Base-by-base conservation (phyloP, 2,888 invertebrate species). In the Didymodactylos carnosus region DNA sequence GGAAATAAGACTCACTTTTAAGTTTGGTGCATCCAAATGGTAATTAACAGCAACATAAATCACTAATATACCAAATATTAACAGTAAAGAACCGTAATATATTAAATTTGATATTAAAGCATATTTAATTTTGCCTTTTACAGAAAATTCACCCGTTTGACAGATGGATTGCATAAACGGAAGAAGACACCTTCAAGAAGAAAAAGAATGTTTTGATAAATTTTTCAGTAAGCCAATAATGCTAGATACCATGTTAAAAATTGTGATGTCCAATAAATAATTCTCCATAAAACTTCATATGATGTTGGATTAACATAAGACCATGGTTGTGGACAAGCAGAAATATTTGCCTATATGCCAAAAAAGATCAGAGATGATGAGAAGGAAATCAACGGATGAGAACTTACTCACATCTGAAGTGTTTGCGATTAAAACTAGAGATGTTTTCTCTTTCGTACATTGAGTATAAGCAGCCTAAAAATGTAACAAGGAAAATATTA, bases 131-230 rank as follows among this genome's bases (percentile, higher is more conserved):
- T 95, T 95, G 46, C 94, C 94, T 80, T 90, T 89, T 0, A 94
- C 88, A 0, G 91, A 92, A 82, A 98, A 98, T 82, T 98, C 95
- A 62, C 62, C 62, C 2, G 97, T 94, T 84, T 93, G 93, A 75
- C 94, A 91, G 83, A 97, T 99, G 0, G 94, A 95, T 81, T 98
- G 98, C 94, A 98, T 94, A 85, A 98, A 87, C 4, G 98, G 98
- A 86, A 98, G 89, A 73, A 98, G 89, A 27, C 98, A 84, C 62
- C 62, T 62, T 16, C 35, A 5, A 35, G n/a, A 35, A n/a, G n/a
- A 35, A 29, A 35, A 19, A 14, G 4, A 29, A 19, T 10, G n/a
- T 62, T 7, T 10, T n/a, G n/a, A 11, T 35, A 19, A 19, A 10
- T 10, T 29, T 19, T 35, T 6, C 10, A 19, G 16, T 27, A 19